Evolutionary conservation across 2,797 vertebrate genomes (phyloP), one percentile per base, ranked within the genome.

Genomic region (Saguinus oedipus): DNA sequence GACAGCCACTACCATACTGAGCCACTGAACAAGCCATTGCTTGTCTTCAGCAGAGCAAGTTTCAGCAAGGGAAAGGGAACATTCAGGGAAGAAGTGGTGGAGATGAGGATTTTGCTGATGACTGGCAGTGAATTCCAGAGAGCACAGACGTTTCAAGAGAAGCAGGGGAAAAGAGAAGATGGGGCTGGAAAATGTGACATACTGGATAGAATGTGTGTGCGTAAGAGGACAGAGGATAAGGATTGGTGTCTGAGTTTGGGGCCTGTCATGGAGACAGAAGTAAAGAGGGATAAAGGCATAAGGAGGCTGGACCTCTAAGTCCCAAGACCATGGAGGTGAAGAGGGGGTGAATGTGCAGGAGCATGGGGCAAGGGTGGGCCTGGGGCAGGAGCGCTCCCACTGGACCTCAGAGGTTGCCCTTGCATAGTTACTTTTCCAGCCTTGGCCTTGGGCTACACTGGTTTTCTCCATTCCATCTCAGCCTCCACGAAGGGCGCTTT

Each of bases 301-400:
- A 68, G 27, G 10, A 76, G 30, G 44, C 8, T 7, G 27, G 17
- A 42, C 22, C 7, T 57, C 5, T 10, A 9, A 4, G 24, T 17
- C 44, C 64, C 53, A 7, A 36, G 30, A 10, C 14, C 20, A 1
- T 1, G 10, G 26, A 10, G 36, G 6, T 7, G 27, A n/a, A 2
- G 1, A 8, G 42, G 13, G 1, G 2, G n/a, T 1, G 46, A 48
- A 14, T 5, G 17, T 2, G 17, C 1, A 3, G 20, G 30, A 1
- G 4, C n/a, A 3, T 0, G 0, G 17, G 13, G n/a, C 15, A 20
- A 6, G 86, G 39, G 13, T 6, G 36, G 33, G 36, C 2, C 5
- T 4, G 1, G 5, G 6, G 20, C 44, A 0, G 2, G 30, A 6
- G 22, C 1, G 6, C 5, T 20, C 20, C 10, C 59, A 6, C 6